phyloP scores from a whole-genome alignment of 2,888 invertebrate genomes.

The Flabesymbios commensalis region DNA sequence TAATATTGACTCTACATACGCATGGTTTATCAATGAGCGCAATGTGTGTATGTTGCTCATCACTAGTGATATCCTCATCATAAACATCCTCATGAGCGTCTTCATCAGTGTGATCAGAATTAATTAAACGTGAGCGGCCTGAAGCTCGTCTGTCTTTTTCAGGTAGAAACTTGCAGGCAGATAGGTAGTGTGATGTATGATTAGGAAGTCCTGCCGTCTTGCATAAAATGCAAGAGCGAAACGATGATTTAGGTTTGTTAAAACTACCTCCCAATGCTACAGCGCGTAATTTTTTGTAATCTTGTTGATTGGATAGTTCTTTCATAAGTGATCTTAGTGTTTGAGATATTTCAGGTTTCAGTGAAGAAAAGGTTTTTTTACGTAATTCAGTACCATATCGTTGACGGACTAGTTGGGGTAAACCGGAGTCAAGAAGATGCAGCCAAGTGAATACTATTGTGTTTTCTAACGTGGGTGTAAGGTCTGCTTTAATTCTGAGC shows the following conservation, averaged over 20 bases:
- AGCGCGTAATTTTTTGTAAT: not conserved
- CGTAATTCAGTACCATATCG: slow-evolving; percentile 33
- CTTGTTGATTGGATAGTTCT: not conserved
- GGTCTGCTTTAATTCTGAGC: too few relatives aligned
- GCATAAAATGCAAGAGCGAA: not conserved
- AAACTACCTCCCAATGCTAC: too few relatives aligned
- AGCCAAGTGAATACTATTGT: slow-evolving; percentile 30
- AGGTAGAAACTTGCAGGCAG: not conserved
- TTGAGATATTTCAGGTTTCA: slow-evolving; percentile 34
- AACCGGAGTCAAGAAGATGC: slow-evolving; percentile 23
- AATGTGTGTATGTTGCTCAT: too few relatives aligned
- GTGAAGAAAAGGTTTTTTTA: slow-evolving; percentile 31
- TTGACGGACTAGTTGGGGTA: slow-evolving; percentile 32
- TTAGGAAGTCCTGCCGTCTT: not conserved
- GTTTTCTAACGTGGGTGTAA: slow-evolving; percentile 32
- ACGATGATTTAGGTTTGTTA: not conserved
- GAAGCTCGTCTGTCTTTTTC: not conserved
- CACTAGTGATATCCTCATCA: not conserved
- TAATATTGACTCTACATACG: not conserved
- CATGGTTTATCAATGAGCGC: too few relatives aligned
- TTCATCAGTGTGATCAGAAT: not conserved
- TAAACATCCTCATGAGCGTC: not conserved
- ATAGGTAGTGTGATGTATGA: not conserved
- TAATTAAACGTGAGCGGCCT: too few relatives aligned
- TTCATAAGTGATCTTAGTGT: slow-evolving; percentile 25